Conservation (phyloP, 53 echinoderm and acorn worm genomes). For the Luidia sarsii region DNA sequence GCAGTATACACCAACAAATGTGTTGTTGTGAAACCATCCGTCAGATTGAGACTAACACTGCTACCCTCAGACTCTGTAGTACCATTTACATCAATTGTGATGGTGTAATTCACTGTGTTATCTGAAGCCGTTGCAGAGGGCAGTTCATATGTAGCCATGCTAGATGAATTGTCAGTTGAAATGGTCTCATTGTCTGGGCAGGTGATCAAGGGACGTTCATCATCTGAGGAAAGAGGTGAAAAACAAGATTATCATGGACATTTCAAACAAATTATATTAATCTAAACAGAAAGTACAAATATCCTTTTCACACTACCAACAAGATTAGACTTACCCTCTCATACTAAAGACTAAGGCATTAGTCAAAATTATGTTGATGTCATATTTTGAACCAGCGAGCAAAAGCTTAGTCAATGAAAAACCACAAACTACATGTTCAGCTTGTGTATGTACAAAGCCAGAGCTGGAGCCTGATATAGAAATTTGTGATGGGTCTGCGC, state of each 20-base stretch:
- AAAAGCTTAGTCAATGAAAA: too few relatives aligned
- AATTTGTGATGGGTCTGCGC: too few relatives aligned
- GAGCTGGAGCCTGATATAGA: too few relatives aligned
- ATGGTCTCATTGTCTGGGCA: slow-evolving; percentile 20
- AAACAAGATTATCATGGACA: background rate
- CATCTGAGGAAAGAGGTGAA: background rate
- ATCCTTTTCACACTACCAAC: too few relatives aligned
- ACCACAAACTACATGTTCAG: too few relatives aligned
- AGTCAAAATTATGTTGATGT: too few relatives aligned
- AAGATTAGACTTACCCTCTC: too few relatives aligned
- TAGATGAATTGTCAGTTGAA: background rate
- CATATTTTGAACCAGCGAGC: too few relatives aligned
- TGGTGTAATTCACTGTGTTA: background rate
- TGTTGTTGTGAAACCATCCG: background rate
- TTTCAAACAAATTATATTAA: background rate
- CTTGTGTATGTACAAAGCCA: too few relatives aligned
- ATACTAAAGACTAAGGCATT: too few relatives aligned
- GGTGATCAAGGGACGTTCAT: background rate
- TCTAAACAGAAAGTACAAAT: too few relatives aligned
- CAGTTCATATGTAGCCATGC: background rate
- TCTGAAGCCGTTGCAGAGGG: background rate
- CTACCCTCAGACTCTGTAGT: background rate
- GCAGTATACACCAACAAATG: background rate
- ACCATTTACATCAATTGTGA: background rate
- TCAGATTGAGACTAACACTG: background rate